Conservation (phyloP, 2,113 vertebrate species). For the Chaenogobius annularis region DNA sequence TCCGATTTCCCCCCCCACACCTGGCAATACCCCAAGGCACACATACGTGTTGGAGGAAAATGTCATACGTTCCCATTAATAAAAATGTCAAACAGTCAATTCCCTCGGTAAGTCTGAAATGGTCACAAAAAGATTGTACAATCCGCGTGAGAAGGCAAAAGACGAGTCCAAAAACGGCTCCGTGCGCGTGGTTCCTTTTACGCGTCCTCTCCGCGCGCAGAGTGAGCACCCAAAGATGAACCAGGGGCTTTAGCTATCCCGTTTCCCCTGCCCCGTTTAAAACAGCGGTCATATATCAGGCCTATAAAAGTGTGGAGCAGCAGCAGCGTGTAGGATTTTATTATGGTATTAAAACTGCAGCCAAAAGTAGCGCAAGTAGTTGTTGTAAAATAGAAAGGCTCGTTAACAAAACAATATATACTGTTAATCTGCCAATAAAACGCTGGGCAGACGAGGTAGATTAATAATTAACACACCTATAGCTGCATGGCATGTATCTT, state of each 20-base stretch:
- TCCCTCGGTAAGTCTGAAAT: background rate
- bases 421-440: conserved; percentile 75
- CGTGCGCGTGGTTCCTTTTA: background rate
- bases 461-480: conserved; percentile 42
- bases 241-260: conserved; percentile 44
- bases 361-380: conserved; percentile 75
- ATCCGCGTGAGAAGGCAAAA: background rate
- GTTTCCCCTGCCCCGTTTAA: conserved; percentile 62
- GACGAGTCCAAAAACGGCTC: background rate
- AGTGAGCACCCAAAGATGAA: conserved; percentile 37
- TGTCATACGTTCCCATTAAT: conserved; percentile 17
- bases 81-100: background rate
- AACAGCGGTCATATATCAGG: conserved; percentile 82
- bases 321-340: conserved; percentile 79
- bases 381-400: conserved; percentile 74
- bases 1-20: too few species aligned
- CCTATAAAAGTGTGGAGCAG: conserved; percentile 81
- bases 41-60: too few species aligned
- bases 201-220: conserved; percentile 28
- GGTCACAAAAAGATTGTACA: background rate
- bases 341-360: conserved; percentile 79
- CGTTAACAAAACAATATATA: conserved; percentile 74
- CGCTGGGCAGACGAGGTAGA: conserved; percentile 12
- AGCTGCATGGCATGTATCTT: conserved; percentile 30
- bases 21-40: too few species aligned